Evolutionary conservation across 2,797 vertebrate species (phyloP).

Genomic region (Eospalax fontanierii): DNA sequence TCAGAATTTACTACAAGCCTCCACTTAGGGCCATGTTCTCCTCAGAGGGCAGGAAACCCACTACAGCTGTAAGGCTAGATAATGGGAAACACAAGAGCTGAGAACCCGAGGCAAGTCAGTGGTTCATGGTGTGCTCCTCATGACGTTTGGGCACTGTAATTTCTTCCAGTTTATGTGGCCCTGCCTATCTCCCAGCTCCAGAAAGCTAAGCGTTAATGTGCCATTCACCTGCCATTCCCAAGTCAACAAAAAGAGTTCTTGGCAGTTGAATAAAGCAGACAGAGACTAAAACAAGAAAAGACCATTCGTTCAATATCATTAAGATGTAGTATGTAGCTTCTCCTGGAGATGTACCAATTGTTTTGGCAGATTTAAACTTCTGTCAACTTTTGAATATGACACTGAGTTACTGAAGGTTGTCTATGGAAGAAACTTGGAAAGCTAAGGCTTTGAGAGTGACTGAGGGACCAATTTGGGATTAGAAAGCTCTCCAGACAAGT

Average conservation of each 20-base stretch:
- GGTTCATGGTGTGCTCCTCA: background rate
- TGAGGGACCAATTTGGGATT: slow-evolving; percentile 6
- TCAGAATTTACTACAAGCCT: slow-evolving; percentile 10
- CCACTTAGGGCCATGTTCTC: background rate
- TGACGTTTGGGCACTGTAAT: background rate
- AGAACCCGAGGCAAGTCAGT: background rate
- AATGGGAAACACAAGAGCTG: background rate
- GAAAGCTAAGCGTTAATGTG: background rate
- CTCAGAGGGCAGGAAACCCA: background rate
- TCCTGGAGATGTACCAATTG: slow-evolving; percentile 30
- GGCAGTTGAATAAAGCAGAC: slow-evolving; percentile 18
- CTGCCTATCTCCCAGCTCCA: background rate
- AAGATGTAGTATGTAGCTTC: slow-evolving; percentile 1
- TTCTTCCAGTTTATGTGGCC: background rate
- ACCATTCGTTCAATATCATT: slow-evolving; percentile 5
- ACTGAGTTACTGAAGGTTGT: slow-evolving; percentile 1
- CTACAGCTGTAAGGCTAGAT: background rate
- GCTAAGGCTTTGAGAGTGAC: background rate
- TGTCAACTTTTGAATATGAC: slow-evolving; percentile 52
- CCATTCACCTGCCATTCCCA: background rate
- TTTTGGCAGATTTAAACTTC: slow-evolving; percentile 46
- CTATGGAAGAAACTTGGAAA: slow-evolving; percentile 41
- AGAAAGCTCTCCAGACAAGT: slow-evolving; percentile 20
- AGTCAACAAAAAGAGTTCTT: slow-evolving; percentile 29
- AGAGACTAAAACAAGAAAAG: slow-evolving; percentile 24